Conservation (phyloP, 2,113 vertebrate species). For the Phalacrocorax pelagicus region DNA sequence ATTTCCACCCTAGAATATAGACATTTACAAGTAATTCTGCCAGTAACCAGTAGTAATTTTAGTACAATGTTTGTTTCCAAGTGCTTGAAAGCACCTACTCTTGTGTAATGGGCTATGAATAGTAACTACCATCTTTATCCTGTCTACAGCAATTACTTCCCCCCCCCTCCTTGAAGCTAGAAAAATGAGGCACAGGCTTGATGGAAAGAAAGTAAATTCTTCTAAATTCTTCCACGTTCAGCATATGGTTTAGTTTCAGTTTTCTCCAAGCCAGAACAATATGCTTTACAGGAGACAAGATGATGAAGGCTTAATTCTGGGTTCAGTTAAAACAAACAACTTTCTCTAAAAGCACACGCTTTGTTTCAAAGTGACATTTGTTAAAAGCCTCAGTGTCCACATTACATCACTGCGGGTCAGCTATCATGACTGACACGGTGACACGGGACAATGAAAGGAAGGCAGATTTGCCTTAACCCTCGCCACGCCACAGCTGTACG, state of each 20-base stretch:
- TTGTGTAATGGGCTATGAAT: background rate
- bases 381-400: background rate
- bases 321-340: conserved; percentile 52
- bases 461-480: conserved; percentile 33
- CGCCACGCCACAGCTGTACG: accelerated
- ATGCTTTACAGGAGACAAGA: background rate
- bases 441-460: background rate
- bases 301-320: conserved; percentile 23
- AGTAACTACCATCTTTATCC: background rate
- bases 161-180: background rate
- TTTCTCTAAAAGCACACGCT: conserved; percentile 42
- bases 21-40: conserved; percentile 24
- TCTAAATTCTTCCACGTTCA: background rate
- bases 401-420: conserved; percentile 9
- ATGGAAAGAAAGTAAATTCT: background rate
- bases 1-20: conserved; percentile 7
- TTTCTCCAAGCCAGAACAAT: background rate
- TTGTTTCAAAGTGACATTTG: conserved; percentile 29
- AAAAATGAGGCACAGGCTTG: background rate
- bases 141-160: background rate
- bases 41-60: conserved; percentile 45
- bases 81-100: conserved; percentile 23
- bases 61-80: conserved; percentile 31
- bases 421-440: background rate
- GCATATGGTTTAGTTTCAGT: background rate